phyloP scores from a whole-genome alignment of 2,113 vertebrate genomes.

The Poecilia latipinna region DNA sequence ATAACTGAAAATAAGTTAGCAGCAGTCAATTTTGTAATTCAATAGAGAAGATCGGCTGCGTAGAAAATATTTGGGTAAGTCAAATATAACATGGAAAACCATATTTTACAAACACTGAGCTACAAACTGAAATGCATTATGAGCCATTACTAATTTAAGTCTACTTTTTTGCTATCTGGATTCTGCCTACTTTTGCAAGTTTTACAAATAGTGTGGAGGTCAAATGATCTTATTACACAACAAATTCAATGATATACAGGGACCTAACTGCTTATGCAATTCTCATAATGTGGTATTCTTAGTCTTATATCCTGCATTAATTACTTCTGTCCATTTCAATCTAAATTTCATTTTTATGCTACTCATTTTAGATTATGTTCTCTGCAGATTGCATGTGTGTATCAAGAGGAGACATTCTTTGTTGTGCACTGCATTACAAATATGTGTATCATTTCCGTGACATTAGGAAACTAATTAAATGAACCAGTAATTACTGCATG shows the following conservation, averaged over 20 bases:
- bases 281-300: background rate
- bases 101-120: constrained; percentile 34
- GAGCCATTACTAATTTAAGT: constrained; percentile 41
- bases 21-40: constrained; percentile 59
- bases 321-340: constrained; percentile 4
- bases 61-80: constrained; percentile 64
- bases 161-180: constrained; percentile 41
- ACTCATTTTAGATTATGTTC: background rate
- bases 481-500: constrained; percentile 18
- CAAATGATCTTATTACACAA: background rate
- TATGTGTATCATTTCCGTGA: background rate
- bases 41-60: constrained; percentile 52
- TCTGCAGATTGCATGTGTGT: constrained; percentile 1
- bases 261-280: constrained; percentile 3
- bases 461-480: constrained; percentile 14
- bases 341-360: background rate
- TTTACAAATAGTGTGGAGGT: constrained; percentile 29
- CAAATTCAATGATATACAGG: background rate
- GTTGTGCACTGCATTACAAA: constrained; percentile 15
- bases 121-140: constrained; percentile 35
- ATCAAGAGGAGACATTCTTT: constrained; percentile 2
- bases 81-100: constrained; percentile 43
- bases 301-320: background rate
- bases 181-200: constrained; percentile 37
- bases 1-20: constrained; percentile 65